Conservation (phyloP, 2,113 vertebrate genomes). For the Neopipo cinnamomea region DNA sequence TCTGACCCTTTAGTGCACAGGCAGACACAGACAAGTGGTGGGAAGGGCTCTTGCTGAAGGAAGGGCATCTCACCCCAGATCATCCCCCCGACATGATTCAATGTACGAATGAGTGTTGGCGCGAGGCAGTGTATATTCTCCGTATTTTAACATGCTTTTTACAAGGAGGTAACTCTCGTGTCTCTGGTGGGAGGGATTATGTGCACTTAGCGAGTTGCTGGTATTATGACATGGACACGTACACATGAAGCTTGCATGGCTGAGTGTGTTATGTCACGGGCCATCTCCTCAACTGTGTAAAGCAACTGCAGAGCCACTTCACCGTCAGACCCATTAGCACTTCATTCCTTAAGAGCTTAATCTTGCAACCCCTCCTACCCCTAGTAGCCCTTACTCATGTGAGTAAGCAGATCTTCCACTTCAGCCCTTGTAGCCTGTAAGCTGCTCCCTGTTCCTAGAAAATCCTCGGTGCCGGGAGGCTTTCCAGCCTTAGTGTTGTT, state of each 20-base stretch:
- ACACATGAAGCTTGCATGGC: background rate
- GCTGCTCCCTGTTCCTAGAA: background rate
- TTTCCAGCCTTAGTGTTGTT: background rate
- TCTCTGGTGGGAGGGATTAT: background rate
- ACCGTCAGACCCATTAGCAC: background rate
- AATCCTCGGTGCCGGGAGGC: background rate
- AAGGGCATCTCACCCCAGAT: background rate
- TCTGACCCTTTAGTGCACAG: background rate
- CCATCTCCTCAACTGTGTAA: background rate
- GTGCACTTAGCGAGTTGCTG: slow-evolving; percentile 6
- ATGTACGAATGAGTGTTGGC: background rate
- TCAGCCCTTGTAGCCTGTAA: background rate
- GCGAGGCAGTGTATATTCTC: background rate
- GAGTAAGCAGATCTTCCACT: background rate
- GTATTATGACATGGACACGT: background rate
- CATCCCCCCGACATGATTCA: background rate
- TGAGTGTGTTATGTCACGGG: slow-evolving; percentile 4
- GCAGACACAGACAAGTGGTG: background rate
- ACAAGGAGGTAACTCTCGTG: background rate
- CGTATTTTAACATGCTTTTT: background rate
- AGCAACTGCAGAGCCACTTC: background rate
- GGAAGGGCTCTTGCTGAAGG: background rate
- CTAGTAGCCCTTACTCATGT: background rate
- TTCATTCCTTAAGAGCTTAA: background rate
- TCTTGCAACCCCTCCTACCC: slow-evolving; percentile 3